phyloP scores from a whole-genome alignment of 1,140 invertebrate species.

The Drosophila lowei region DNA sequence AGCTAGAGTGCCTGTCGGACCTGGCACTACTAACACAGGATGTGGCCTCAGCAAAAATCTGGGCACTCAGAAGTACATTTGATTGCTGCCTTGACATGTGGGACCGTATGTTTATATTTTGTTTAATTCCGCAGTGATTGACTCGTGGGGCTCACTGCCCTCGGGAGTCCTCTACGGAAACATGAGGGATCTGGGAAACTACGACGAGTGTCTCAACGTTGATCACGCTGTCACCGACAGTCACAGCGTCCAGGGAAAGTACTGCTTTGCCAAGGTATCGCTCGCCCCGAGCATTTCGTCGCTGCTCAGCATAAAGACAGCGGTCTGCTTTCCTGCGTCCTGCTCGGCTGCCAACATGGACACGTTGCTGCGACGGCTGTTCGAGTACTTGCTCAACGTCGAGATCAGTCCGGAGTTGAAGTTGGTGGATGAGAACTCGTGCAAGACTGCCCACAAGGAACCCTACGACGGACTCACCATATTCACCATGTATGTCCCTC shows the following conservation, averaged over 20 bases:
- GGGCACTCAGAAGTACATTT: slow-evolving; percentile 27
- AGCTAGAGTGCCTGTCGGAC: slow-evolving; percentile 33
- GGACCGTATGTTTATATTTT: too few relatives aligned
- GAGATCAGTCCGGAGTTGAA: neutral
- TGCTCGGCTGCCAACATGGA: slow-evolving; percentile 43
- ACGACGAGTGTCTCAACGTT: slow-evolving; percentile 49
- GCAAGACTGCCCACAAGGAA: slow-evolving; percentile 31
- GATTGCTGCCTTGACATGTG: rapidly evolving
- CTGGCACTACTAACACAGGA: slow-evolving; percentile 7
- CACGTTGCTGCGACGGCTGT: slow-evolving; percentile 19
- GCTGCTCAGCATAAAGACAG: slow-evolving; percentile 13
- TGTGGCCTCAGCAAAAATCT: slow-evolving; percentile 2
- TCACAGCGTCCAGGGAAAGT: slow-evolving; percentile 41
- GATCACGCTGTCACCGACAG: slow-evolving; percentile 11
- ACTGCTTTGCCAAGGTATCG: slow-evolving; percentile 21
- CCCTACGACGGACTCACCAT: slow-evolving; percentile 42
- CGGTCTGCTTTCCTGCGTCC: slow-evolving; percentile 44
- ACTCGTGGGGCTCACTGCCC: slow-evolving; percentile 57
- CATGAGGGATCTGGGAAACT: slow-evolving; percentile 50
- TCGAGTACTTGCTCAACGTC: slow-evolving; percentile 27
- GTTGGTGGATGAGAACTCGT: slow-evolving; percentile 21
- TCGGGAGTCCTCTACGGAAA: slow-evolving; percentile 49
- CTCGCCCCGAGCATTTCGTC: neutral
- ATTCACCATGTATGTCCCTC: slow-evolving; percentile 53
- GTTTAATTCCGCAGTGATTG: slow-evolving; percentile 28